Conservation (phyloP, 2,113 vertebrate genomes). For the Copsychus sechellarum region DNA sequence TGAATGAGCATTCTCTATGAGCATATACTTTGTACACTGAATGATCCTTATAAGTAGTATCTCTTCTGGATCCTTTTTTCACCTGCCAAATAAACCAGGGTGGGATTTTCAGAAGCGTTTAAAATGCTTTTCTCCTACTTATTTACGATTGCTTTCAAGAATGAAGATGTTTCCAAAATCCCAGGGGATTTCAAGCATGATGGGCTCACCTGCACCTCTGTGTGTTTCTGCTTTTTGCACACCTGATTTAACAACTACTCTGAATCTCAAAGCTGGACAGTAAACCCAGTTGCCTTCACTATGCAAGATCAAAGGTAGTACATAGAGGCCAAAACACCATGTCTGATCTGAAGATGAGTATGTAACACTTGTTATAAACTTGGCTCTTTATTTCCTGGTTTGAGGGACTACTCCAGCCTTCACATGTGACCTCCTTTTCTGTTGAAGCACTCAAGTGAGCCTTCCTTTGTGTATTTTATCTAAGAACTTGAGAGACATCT, state of each 20-base stretch:
- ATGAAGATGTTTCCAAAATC: neutral
- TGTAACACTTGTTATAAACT: neutral
- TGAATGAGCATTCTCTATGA: neutral
- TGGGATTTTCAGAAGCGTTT: neutral
- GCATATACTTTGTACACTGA: neutral
- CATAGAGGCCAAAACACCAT: neutral
- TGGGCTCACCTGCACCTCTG: neutral
- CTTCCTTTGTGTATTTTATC: neutral
- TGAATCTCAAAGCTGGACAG: neutral
- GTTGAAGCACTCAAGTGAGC: neutral
- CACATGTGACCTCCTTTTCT: neutral
- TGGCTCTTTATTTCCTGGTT: neutral
- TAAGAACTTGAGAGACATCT: neutral
- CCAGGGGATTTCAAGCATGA: neutral
- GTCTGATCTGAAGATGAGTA: neutral
- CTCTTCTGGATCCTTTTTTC: neutral
- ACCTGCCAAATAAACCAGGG: neutral
- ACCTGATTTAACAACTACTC: neutral
- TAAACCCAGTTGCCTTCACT: neutral
- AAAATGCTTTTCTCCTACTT: neutral
- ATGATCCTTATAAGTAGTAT: neutral
- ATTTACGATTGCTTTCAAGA: neutral
- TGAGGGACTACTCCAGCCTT: neutral
- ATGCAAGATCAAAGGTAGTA: neutral
- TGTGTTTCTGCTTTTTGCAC: neutral